Evolutionary conservation across 2,797 vertebrate genomes (phyloP).

Genomic region (Hyperoplus immaculatus): DNA sequence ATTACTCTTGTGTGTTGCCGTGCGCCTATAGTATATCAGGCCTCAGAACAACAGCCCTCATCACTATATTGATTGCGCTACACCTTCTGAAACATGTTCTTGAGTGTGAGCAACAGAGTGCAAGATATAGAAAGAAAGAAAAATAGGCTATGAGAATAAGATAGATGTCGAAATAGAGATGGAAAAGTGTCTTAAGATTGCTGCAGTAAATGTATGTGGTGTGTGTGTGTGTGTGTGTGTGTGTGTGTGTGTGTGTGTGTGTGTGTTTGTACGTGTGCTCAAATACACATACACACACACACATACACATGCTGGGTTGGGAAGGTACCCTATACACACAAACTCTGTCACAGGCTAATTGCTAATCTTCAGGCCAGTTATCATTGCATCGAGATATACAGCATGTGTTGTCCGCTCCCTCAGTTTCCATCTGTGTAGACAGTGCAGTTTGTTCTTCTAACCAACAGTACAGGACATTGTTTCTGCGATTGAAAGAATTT

Average conservation of each 20-base stretch:
- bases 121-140: conserved; percentile 35
- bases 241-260: too few species aligned
- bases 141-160: not conserved
- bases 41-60: conserved; percentile 81
- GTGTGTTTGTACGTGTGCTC: too few species aligned
- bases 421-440: conserved; percentile 10
- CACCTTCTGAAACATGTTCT: conserved; percentile 64
- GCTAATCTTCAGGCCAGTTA: conserved; percentile 24
- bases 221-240: too few species aligned
- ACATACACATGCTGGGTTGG: too few species aligned
- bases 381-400: conserved; percentile 28
- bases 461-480: conserved; percentile 53
- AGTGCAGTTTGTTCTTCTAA: conserved; percentile 11
- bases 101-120: conserved; percentile 38
- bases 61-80: conserved; percentile 81
- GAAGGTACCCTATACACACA: conserved; percentile 8
- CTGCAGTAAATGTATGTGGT: not conserved
- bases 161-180: conserved; percentile 24
- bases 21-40: conserved; percentile 73
- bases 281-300: too few species aligned
- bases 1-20: conserved; percentile 81
- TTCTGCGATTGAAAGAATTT: conserved; percentile 17
- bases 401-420: conserved; percentile 4
- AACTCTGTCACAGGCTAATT: conserved; percentile 43
- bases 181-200: conserved; percentile 5